Evolutionary conservation across 2,888 invertebrate genomes (phyloP).

Genomic region (Acanthopleura granulata): DNA sequence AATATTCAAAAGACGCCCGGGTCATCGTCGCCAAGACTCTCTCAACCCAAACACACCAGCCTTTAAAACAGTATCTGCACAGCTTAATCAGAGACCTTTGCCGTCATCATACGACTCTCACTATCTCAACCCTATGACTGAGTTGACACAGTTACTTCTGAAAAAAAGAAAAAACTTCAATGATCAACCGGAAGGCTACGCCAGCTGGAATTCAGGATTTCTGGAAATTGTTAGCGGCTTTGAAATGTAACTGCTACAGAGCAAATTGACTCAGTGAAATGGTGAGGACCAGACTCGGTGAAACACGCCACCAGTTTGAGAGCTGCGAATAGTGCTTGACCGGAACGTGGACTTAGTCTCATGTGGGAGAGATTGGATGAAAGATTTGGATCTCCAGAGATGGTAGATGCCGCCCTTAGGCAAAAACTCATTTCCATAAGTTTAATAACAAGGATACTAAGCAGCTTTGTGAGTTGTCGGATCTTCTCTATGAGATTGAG

Average conservation of each 20-base stretch:
- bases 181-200: constrained; percentile 31
- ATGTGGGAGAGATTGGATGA: constrained; percentile 30
- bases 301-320: constrained; percentile 27
- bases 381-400: constrained; percentile 26
- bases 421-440: constrained; percentile 23
- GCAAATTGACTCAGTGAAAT: constrained; percentile 30
- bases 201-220: constrained; percentile 31
- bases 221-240: constrained; percentile 26
- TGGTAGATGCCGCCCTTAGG: constrained; percentile 26
- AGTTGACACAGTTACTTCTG: no score
- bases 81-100: no score
- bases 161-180: no score
- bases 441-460: constrained; percentile 25
- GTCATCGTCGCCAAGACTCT: no score
- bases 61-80: no score
- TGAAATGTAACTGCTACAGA: constrained; percentile 24
- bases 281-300: constrained; percentile 29
- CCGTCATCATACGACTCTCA: no score
- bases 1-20: no score
- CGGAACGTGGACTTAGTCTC: constrained; percentile 17
- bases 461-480: constrained; percentile 29
- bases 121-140: no score
- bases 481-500: constrained; percentile 29
- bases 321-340: constrained; percentile 23
- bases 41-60: no score